Conservation (phyloP, 2,113 vertebrate species). For the Ceyx cyanopectus region DNA sequence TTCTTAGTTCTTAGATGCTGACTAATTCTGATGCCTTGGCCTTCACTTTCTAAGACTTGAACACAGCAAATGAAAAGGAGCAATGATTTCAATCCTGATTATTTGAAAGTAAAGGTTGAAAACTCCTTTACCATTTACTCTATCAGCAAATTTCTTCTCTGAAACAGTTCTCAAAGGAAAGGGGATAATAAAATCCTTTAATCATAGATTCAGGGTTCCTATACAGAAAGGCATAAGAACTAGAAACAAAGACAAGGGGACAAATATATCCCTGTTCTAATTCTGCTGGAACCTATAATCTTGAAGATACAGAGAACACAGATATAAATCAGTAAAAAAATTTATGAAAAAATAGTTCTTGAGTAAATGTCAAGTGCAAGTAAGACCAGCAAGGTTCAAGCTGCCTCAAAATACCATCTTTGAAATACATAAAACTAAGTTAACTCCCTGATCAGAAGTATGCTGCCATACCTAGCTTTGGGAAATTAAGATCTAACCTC, state of each 20-base stretch:
- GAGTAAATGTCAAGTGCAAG: slow-evolving; percentile 16
- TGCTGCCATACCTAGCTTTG: background rate
- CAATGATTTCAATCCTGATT: background rate
- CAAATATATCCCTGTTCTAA: slow-evolving; percentile 13
- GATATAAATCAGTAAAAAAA: background rate
- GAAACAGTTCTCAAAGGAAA: slow-evolving; percentile 47
- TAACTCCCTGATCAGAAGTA: background rate
- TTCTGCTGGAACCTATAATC: slow-evolving; percentile 15
- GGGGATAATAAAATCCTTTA: slow-evolving; percentile 22
- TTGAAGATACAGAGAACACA: slow-evolving; percentile 41
- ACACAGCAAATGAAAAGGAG: background rate
- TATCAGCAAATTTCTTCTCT: slow-evolving; percentile 28
- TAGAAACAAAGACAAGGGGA: background rate
- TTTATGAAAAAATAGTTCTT: slow-evolving; percentile 1
- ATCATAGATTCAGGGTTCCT: background rate
- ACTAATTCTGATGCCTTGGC: background rate
- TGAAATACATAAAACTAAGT: slow-evolving; percentile 6
- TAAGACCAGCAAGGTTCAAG: background rate
- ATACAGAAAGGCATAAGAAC: background rate
- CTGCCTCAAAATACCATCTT: background rate
- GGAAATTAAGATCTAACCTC: background rate
- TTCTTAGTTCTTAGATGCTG: too few relatives aligned
- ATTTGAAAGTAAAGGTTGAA: background rate
- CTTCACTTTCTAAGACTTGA: background rate
- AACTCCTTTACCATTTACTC: slow-evolving; percentile 7